These are phyloP conservation scores for Rotaria macrura DNA, from an alignment of 2,888 invertebrate genomes.

Conservation along the genomic window DNA sequence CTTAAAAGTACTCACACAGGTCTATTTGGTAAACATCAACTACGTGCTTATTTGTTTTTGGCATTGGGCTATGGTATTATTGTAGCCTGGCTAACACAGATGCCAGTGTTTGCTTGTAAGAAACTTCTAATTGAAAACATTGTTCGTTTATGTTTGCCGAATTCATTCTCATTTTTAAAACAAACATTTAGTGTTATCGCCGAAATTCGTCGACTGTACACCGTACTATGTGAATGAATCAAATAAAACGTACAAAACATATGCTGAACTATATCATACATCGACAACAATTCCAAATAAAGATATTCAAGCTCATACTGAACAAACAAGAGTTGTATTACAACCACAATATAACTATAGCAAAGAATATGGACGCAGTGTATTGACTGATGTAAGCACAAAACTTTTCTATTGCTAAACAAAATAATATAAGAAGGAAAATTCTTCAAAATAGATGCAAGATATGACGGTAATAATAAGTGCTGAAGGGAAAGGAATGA, in stretches of 20 bases:
- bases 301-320: no score
- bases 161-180: background rate
- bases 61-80: conserved; percentile 29
- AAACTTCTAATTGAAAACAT: background rate
- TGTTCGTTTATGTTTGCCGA: no score
- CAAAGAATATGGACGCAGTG: background rate
- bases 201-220: background rate
- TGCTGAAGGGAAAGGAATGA: no score
- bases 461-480: no score
- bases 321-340: background rate
- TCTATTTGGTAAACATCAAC: conserved; percentile 28
- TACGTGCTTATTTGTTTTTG: conserved; percentile 24
- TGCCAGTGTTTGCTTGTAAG: conserved; percentile 26
- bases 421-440: no score
- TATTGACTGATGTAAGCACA: background rate
- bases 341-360: background rate
- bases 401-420: no score
- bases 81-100: conserved; percentile 21
- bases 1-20: conserved; percentile 30
- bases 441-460: no score
- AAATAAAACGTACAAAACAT: background rate
- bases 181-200: background rate
- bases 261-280: background rate
- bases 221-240: background rate
- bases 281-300: background rate